Base-by-base conservation (phyloP, 2,113 vertebrate genomes). In the Diadophis punctatus region DNA sequence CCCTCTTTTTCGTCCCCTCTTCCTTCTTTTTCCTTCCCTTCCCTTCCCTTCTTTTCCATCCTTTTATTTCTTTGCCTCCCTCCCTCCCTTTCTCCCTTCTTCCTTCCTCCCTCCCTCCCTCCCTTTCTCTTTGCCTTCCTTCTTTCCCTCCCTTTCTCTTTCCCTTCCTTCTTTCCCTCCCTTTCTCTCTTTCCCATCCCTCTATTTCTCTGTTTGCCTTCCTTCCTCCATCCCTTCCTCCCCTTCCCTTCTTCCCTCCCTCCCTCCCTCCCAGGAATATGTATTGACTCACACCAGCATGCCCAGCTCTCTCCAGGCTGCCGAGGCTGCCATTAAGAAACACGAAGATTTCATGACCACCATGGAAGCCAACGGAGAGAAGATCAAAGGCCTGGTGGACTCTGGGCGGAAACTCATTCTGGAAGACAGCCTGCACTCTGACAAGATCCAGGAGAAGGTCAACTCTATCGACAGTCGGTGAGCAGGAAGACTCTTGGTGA, bases 271-370 rank as follows among this genome's bases (percentile, higher is more conserved):
- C 9, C 96, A 99, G 99, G 99, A 99, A 91, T 99, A 99, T 1
- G 96, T 98, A 4, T 95, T 99, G 91, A 98, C 98, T 0, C 99
- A 99, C 97, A 98, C 98, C 39, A 99, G 99, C 97, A 98, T 99
- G 99, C 98, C 99, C 0, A 95, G 96, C 91, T 99, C 98, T 16
- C 97, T 99, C 89, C 98, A 99, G 90, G 98, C 97, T 1, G 99
- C 99, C 0, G 98, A 99, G 10, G 98, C 98, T 14, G 98, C 99
- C 94, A 99, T 99, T 85, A 98, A 99, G 94, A 99, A 99, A 90
- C 98, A 99, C 6, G 99, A 99, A 91, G 99, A 99, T 92, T 99
- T 99, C 95, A 97, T 99, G 96, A 99, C 98, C 90, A 98, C 99
- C 94, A 98, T 99, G 98, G 99, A 99, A 3, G 98, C 98, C 96